A percentile compares a stretch with the other conserved stretches of the same genome.
Conservation (phyloP, 2,888 invertebrate species). For the Xylophagus ater region DNA sequence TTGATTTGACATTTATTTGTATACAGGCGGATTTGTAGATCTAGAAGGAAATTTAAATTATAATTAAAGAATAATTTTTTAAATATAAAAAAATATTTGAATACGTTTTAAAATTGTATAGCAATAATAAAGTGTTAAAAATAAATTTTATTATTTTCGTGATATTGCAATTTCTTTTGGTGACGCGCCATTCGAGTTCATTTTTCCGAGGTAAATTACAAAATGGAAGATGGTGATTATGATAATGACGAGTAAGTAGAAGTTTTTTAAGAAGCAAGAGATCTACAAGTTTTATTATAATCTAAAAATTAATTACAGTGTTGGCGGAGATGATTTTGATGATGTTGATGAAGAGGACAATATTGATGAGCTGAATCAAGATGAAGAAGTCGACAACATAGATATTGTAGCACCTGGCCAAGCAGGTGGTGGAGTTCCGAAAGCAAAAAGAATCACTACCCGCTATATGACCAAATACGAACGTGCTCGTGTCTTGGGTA, state of each 20-base stretch:
- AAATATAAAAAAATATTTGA: too few species aligned
- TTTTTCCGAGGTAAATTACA: too few species aligned
- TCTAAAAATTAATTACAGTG: conserved; percentile 35
- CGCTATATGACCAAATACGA: conserved; percentile 98
- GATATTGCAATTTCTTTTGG: too few species aligned
- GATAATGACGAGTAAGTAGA: conserved; percentile 67
- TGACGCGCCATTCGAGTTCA: too few species aligned
- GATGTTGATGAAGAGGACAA: conserved; percentile 84
- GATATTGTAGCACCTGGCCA: conserved; percentile 73
- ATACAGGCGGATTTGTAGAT: too few species aligned
- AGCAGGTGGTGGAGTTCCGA: conserved; percentile 69
- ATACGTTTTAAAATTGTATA: too few species aligned
- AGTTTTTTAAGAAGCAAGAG: not conserved
- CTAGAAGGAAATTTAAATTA: too few species aligned
- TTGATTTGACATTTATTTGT: too few species aligned
- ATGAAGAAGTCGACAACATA: conserved; percentile 76
- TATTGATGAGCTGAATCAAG: conserved; percentile 75
- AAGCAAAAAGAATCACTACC: conserved; percentile 87
- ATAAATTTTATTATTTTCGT: too few species aligned
- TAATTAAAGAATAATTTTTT: too few species aligned
- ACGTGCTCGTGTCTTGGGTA: conserved; percentile 82
- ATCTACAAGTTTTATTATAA: too few species aligned
- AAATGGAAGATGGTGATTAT: conserved; percentile 79
- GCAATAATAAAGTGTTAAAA: too few species aligned
- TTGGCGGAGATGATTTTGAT: conserved; percentile 73